Percentiles rank a stretch among this genome's conserved stretches.
phyloP scores from a whole-genome alignment of 2,113 vertebrate species.

The Harpagus bidentatus region DNA sequence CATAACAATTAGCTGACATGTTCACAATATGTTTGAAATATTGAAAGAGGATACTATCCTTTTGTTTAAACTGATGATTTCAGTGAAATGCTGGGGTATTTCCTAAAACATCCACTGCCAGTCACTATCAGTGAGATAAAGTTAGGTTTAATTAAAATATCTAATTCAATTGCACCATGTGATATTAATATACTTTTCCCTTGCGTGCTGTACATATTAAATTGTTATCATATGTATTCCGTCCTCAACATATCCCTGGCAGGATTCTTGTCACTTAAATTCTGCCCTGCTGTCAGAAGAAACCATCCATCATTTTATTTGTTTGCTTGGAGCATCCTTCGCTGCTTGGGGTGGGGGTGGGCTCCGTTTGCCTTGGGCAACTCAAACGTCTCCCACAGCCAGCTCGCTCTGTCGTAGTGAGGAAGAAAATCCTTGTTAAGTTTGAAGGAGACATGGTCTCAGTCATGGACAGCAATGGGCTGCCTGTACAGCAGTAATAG shows the following conservation, averaged over 20 bases:
- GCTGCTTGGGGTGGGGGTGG: background rate
- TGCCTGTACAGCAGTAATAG: background rate
- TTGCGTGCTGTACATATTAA: background rate
- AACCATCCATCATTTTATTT: background rate
- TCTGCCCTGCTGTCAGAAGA: background rate
- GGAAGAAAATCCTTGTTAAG: background rate
- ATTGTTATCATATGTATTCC: slow-evolving; percentile 11
- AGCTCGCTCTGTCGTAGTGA: background rate
- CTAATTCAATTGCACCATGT: background rate
- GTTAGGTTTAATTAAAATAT: slow-evolving; percentile 36
- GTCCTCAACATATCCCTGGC: background rate
- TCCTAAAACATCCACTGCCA: background rate
- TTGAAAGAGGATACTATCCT: background rate
- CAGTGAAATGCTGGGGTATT: background rate
- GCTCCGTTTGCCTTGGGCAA: background rate
- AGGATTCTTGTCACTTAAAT: slow-evolving; percentile 20
- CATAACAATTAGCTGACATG: background rate
- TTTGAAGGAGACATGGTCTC: background rate
- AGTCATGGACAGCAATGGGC: background rate
- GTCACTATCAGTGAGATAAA: background rate
- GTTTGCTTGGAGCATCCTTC: background rate
- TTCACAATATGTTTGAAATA: background rate
- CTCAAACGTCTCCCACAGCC: background rate
- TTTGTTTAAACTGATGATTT: background rate
- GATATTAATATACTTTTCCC: slow-evolving; percentile 20